A percentile compares a stretch with the other conserved stretches of the same genome.
Evolutionary conservation across 2,113 vertebrate species (phyloP).

Genomic region (Myotis davidii): DNA sequence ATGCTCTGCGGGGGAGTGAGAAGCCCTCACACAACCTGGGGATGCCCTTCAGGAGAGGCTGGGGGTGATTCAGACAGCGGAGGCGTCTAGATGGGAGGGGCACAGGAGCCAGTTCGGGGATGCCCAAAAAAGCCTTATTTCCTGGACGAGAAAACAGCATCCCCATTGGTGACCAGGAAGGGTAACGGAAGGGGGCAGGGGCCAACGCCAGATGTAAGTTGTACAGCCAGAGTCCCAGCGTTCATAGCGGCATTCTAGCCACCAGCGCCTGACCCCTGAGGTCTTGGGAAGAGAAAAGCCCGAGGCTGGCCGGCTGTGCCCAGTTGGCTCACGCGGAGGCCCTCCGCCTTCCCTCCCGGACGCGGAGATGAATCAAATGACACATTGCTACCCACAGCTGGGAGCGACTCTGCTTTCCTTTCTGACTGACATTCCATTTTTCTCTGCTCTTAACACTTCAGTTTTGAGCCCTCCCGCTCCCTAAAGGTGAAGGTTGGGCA

Average conservation of each 20-base stretch:
- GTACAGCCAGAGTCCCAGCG: neutral
- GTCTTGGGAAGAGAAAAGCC: neutral
- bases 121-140: neutral
- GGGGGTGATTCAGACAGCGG: neutral
- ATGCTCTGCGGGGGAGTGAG: neutral
- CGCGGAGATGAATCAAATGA: neutral
- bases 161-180: neutral
- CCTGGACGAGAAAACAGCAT: neutral
- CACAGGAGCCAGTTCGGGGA: neutral
- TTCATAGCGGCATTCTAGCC: neutral
- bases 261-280: neutral
- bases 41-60: neutral
- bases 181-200: neutral
- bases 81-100: neutral
- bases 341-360: neutral
- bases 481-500: neutral
- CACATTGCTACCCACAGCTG: neutral
- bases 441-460: neutral
- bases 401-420: neutral
- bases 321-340: neutral
- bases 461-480: neutral
- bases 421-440: neutral
- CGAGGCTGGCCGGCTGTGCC: accelerated
- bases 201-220: neutral
- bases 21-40: neutral